Base-by-base conservation (phyloP, 2,888 invertebrate species). In the Therioaphis trifolii region DNA sequence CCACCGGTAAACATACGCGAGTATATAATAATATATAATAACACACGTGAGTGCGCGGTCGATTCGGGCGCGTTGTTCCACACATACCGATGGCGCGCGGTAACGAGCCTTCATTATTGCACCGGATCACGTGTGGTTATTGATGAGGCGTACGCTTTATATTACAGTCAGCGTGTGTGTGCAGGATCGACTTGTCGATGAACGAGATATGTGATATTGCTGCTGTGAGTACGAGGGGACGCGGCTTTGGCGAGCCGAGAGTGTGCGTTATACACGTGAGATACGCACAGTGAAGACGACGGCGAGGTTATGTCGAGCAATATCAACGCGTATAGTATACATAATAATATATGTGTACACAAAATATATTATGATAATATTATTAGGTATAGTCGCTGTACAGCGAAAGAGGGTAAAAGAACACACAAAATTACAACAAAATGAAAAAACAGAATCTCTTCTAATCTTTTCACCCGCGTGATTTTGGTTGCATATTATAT, bases 51-150 rank as follows among this genome's bases (percentile, higher is more conserved):
- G n/a, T n/a, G 27, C 27, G 24, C 27, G 61, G 15, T 27, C 61
- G 27, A 61, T 24, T 11, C 24, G 24, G 24, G 46, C 46, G 71
- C 69, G 71, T 3, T 49, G 24, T 71, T 61, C 24, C 71, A 71
- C 21, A 43, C 40, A 35, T 68, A 35, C 43, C 43, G 68, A 46
- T 46, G 14, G 14, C n/a, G 14, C n/a, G 12, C 12, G 46, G 14
- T 27, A n/a, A 76, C 27, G 61, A 63, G 58, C 43, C 12, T 11
- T 76, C 63, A 24, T 76, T 63, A 43, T n/a, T n/a, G n/a, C 27
- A 61, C n/a, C 4, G 46, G 46, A 46, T 61, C 40, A 76, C 46
- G 40, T 24, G 35, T 24, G 35, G 58, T 75, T 75, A 58, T 75
- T 52, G 75, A 55, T 27, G 58, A 75, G 35, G 24, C 12, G 49